A percentile compares a stretch with the other conserved stretches of the same genome.
These are phyloP conservation scores for Dendrolimus punctatus DNA, from an alignment of 1,140 invertebrate species.

Conservation along the genomic window DNA sequence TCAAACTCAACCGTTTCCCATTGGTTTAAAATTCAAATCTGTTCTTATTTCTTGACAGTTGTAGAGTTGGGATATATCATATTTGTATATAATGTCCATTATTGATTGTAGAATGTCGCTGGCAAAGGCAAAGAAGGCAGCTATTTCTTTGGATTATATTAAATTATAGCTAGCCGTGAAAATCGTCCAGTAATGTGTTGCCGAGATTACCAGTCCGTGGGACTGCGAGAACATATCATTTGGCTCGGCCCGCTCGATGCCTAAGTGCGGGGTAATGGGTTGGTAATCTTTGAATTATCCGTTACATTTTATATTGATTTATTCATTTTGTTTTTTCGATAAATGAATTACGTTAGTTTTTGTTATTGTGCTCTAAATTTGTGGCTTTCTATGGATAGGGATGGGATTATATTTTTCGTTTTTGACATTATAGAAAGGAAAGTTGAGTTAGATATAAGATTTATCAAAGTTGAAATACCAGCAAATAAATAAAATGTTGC, in stretches of 20 bases:
- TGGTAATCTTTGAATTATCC: constrained; percentile 58
- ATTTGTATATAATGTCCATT: constrained; percentile 12
- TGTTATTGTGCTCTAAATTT: constrained; percentile 6
- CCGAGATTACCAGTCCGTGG: constrained; percentile 53
- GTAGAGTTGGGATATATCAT: constrained; percentile 12
- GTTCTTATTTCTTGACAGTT: background rate
- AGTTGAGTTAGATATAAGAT: background rate
- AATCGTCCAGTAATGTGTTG: constrained; percentile 67
- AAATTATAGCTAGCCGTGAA: constrained; percentile 70
- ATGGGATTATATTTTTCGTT: too few relatives aligned
- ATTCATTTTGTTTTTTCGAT: constrained; percentile 32
- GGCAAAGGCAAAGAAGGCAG: constrained; percentile 42
- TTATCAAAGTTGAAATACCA: too few relatives aligned
- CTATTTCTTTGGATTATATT: constrained; percentile 71
- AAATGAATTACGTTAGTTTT: constrained; percentile 23
- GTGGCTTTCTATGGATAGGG: background rate
- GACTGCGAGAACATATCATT: constrained; percentile 60
- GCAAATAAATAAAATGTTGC: too few relatives aligned
- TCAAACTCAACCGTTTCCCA: constrained; percentile 21
- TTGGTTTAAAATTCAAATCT: constrained; percentile 15
- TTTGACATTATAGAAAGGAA: background rate
- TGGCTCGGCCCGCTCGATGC: constrained; percentile 39
- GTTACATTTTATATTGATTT: constrained; percentile 47
- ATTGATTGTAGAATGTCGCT: constrained; percentile 24
- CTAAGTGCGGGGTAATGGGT: constrained; percentile 51